phyloP scores from a whole-genome alignment of 2,113 vertebrate species.

The Pteropus alecto region DNA sequence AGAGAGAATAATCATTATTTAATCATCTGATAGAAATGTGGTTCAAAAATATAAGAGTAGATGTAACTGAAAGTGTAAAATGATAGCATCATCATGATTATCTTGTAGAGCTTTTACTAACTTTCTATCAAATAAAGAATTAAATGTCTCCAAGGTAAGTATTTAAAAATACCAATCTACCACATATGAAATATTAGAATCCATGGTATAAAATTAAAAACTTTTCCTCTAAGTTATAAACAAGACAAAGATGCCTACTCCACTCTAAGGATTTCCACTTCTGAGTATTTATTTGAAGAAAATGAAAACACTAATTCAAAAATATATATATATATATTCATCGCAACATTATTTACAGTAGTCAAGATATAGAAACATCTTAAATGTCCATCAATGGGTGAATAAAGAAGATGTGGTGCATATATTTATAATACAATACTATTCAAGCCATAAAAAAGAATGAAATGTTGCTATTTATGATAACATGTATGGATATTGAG shows the following conservation, averaged over 20 bases:
- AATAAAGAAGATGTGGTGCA: neutral
- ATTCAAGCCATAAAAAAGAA: neutral
- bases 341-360: no score
- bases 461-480: neutral
- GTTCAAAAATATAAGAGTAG: slow-evolving; percentile 24
- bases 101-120: neutral
- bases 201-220: neutral
- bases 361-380: no score
- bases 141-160: neutral
- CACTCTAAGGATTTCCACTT: neutral
- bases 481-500: neutral
- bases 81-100: neutral
- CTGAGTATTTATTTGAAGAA: no score
- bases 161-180: neutral
- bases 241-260: neutral
- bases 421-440: neutral
- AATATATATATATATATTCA: no score
- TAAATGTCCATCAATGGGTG: no score
- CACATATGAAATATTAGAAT: neutral
- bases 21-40: slow-evolving; percentile 20
- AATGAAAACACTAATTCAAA: no score
- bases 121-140: neutral
- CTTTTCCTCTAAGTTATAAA: neutral
- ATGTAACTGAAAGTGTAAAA: neutral
- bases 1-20: slow-evolving; percentile 44